Base-by-base conservation (phyloP, 2,113 vertebrate genomes). In the Balaenoptera acutorostrata region DNA sequence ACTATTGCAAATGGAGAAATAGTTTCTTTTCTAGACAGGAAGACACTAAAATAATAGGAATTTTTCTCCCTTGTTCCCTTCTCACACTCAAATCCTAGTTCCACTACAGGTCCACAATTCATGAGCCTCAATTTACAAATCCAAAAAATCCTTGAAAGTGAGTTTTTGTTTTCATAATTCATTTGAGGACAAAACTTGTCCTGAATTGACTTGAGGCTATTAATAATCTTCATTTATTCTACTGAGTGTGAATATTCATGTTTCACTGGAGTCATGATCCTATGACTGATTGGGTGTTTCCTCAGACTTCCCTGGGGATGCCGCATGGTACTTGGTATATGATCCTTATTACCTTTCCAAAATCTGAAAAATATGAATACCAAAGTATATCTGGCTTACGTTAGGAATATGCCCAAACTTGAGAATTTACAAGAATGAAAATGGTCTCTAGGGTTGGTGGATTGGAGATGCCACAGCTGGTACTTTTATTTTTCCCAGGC, bases 391-490 rank as follows among this genome's bases (percentile, higher is more conserved):
- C 25, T 84, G 69, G 52, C 15, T 95, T 55, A 75, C 21, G 11
- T 90, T 64, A 80, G 12, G 21, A 90, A 90, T 68, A 90, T 84
- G 15, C 8, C 12, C 33, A 55, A 77, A 33, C 46, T 75, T 89
- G 33, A 78, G 66, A 84, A 77, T 94, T 61, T 90, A 12, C 20
- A 57, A 57, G 21, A 87, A 68, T 90, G 81, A 96, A 95, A 95
- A 86, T 8, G 44, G 36, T 93, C 11, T 44, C 23, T 66, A 93
- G 20, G 11, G 18, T 77, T 81, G 64, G 36, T 36, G 23, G 13
- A 15, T 46, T 6, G 14, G 15, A 0, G 0, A 52, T 44, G 4
- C 39, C 46, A n/a, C 21, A 72, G 13, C n/a, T 46, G n/a, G 33
- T 57, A n/a, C 3, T 95, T 82, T 91, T 13, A 55, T 69, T 88